Percentiles rank a stretch among this genome's conserved stretches.
phyloP scores from a whole-genome alignment of 2,888 invertebrate species.

The Nemotelus pantherinus region DNA sequence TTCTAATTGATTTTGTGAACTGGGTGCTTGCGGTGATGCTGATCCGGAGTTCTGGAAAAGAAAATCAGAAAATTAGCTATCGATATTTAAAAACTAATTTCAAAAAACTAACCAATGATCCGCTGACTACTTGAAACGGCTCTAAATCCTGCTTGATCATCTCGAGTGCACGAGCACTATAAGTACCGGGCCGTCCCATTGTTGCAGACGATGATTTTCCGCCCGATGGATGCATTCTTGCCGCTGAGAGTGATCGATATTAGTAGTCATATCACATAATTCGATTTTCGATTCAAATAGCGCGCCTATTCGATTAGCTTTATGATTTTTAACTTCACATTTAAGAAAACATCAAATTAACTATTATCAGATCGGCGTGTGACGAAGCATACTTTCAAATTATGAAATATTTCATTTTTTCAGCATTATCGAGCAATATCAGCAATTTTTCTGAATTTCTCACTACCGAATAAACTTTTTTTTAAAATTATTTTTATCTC shows the following conservation, averaged over 20 bases:
- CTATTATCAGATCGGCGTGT: no score
- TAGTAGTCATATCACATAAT: slow-evolving; percentile 65
- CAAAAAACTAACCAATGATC: slow-evolving; percentile 60
- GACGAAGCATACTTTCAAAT: no score
- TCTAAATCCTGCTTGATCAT: slow-evolving; percentile 65
- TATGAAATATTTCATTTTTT: no score
- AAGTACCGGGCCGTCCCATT: slow-evolving; percentile 63
- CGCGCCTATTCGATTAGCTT: neutral
- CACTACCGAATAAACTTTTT: neutral
- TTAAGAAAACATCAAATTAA: neutral
- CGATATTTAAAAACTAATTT: neutral
- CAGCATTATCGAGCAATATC: no score
- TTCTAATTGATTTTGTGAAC: slow-evolving; percentile 49
- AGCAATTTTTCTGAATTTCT: neutral
- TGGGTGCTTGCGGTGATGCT: slow-evolving; percentile 50
- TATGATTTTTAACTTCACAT: neutral
- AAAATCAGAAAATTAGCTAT: neutral
- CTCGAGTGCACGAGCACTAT: slow-evolving; percentile 65
- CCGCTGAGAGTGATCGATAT: slow-evolving; percentile 54
- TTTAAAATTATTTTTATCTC: neutral
- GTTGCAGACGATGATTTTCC: slow-evolving; percentile 62
- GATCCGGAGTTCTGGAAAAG: slow-evolving; percentile 46
- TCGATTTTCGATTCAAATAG: slow-evolving; percentile 20
- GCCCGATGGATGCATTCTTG: slow-evolving; percentile 66
- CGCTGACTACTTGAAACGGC: slow-evolving; percentile 54